A percentile compares a stretch with the other conserved stretches of the same genome.
phyloP scores from a whole-genome alignment of 2,888 invertebrate species.

The Gastracanthus pulcherrimus region DNA sequence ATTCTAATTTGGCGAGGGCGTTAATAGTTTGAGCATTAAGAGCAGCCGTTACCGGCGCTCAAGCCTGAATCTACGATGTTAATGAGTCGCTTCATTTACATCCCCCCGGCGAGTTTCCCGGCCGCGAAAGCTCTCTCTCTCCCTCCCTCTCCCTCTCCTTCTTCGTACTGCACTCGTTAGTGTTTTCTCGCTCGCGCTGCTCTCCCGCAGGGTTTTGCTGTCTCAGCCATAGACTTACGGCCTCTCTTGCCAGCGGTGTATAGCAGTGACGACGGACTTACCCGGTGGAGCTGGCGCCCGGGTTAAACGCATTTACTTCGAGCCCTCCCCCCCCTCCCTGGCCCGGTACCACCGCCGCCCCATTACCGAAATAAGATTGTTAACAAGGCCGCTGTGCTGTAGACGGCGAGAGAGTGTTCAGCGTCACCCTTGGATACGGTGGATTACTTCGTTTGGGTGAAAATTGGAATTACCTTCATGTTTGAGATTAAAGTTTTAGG shows the following conservation, averaged over 20 bases:
- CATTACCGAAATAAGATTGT: conserved; percentile 55
- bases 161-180: conserved; percentile 54
- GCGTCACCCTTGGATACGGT: background rate
- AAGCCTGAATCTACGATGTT: conserved; percentile 62
- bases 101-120: conserved; percentile 33
- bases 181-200: conserved; percentile 50
- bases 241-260: background rate
- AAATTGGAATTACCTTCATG: too few relatives aligned
- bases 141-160: background rate
- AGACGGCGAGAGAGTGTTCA: background rate
- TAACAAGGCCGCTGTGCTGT: conserved; percentile 32
- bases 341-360: conserved; percentile 1
- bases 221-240: conserved; percentile 39
- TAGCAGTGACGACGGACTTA: too few relatives aligned
- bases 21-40: conserved; percentile 68
- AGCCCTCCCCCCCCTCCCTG: too few relatives aligned
- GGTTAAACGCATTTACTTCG: conserved; percentile 52
- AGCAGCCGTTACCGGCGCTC: conserved; percentile 57
- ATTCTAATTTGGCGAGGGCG: conserved; percentile 60
- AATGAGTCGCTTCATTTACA: conserved; percentile 68
- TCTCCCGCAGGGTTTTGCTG: conserved; percentile 15
- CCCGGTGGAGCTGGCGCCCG: background rate
- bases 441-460: conserved; percentile 11
- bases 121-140: conserved; percentile 51
- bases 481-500: too few relatives aligned